Evolutionary conservation across 2,888 invertebrate genomes (phyloP).

Genomic region (Sipunculus nudus): DNA sequence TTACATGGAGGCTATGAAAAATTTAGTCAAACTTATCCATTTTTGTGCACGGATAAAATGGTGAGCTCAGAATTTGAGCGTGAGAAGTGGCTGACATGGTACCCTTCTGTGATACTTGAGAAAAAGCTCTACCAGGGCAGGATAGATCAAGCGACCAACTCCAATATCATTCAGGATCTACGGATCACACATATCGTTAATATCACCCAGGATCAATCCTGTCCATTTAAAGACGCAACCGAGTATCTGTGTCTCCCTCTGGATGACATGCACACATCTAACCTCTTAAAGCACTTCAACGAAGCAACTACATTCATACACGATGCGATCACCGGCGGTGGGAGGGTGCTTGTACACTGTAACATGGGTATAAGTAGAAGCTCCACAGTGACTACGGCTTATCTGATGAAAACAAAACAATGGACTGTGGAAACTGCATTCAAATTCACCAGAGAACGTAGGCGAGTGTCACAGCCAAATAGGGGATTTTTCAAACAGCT

Average conservation of each 20-base stretch:
- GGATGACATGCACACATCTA: slow-evolving; percentile 22
- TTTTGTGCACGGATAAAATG: slow-evolving; percentile 39
- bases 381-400: slow-evolving; percentile 47
- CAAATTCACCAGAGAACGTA: slow-evolving; percentile 42
- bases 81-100: slow-evolving; percentile 43
- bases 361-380: slow-evolving; percentile 52
- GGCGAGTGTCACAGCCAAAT: slow-evolving; percentile 49
- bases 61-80: slow-evolving; percentile 21
- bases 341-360: slow-evolving; percentile 55
- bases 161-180: slow-evolving; percentile 44
- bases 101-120: slow-evolving; percentile 55
- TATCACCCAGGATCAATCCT: slow-evolving; percentile 39
- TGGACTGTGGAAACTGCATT: slow-evolving; percentile 46
- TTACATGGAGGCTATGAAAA: slow-evolving; percentile 46
- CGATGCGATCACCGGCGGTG: slow-evolving; percentile 29
- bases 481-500: slow-evolving; percentile 45
- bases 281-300: slow-evolving; percentile 17
- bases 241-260: slow-evolving; percentile 18
- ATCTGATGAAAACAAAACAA: slow-evolving; percentile 42
- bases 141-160: slow-evolving; percentile 54
- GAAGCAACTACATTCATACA: slow-evolving; percentile 30
- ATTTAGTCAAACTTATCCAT: slow-evolving; percentile 42
- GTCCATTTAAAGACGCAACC: slow-evolving; percentile 12
- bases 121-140: slow-evolving; percentile 53
- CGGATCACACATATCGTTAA: slow-evolving; percentile 55